Percentiles rank a stretch among this genome's conserved stretches.
Evolutionary conservation across 2,113 vertebrate genomes (phyloP).

Genomic region (Fulica atra): DNA sequence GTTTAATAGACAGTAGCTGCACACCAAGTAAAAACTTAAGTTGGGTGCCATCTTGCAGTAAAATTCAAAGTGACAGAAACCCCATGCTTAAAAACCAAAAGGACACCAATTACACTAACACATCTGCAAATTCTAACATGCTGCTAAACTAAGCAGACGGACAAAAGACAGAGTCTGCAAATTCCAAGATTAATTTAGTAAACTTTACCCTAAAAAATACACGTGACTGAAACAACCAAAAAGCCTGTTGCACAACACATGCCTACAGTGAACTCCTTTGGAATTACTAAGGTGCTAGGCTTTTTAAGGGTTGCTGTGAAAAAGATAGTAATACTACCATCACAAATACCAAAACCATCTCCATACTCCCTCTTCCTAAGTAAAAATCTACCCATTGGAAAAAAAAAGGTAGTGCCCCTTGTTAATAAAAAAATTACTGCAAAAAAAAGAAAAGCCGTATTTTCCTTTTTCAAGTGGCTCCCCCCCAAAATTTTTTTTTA

Average conservation of each 20-base stretch:
- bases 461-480: background rate
- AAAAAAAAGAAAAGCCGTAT: background rate
- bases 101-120: background rate
- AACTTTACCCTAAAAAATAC: background rate
- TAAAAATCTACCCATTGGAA: background rate
- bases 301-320: background rate
- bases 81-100: background rate
- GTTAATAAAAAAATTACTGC: background rate
- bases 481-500: background rate
- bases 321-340: background rate
- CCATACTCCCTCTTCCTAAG: background rate
- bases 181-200: background rate
- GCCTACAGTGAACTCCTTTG: background rate
- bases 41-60: background rate
- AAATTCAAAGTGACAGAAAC: background rate
- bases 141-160: background rate
- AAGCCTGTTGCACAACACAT: fast-evolving
- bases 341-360: background rate
- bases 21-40: background rate
- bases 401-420: background rate
- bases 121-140: background rate
- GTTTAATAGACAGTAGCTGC: background rate
- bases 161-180: background rate
- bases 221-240: background rate
- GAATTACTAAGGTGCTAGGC: background rate